Percentiles rank a stretch among this genome's conserved stretches.
Conservation (phyloP, 92 coral and sea anemone species). For the Zoanthus sansibaricus region DNA sequence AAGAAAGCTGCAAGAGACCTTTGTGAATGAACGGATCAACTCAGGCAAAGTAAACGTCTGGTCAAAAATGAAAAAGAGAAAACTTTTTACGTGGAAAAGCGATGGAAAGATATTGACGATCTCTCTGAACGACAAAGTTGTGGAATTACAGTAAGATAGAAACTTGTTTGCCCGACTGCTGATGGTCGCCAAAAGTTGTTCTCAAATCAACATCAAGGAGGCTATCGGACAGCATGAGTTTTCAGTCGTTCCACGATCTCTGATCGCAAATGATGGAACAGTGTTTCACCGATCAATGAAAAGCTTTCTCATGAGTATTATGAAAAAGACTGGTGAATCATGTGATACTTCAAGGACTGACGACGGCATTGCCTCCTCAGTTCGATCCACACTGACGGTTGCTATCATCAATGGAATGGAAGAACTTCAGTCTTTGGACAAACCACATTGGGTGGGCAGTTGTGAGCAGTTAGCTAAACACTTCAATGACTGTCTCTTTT, state of each 20-base stretch:
- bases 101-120: conserved; percentile 45
- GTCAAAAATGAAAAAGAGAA: conserved; percentile 28
- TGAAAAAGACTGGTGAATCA: conserved; percentile 23
- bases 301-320: conserved; percentile 35
- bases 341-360: not conserved
- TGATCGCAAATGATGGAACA: conserved; percentile 53
- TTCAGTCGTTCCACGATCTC: conserved; percentile 45
- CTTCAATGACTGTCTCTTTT: not conserved
- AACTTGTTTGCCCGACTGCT: conserved; percentile 57
- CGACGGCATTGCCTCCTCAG: not conserved
- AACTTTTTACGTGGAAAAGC: conserved; percentile 42
- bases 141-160: conserved; percentile 58
- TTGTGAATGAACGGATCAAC: conserved; percentile 34
- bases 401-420: conserved; percentile 11
- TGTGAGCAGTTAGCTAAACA: conserved; percentile 1
- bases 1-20: conserved; percentile 2
- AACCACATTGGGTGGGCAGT: not conserved
- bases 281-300: conserved; percentile 39
- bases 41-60: conserved; percentile 25
- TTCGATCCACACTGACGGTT: not conserved
- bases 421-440: not conserved
- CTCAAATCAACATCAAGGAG: conserved; percentile 54
- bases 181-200: conserved; percentile 67
- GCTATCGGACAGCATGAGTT: conserved; percentile 50
- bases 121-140: conserved; percentile 40